phyloP scores from a whole-genome alignment of 2,888 invertebrate species.

The Agonopterix alstromeriana region DNA sequence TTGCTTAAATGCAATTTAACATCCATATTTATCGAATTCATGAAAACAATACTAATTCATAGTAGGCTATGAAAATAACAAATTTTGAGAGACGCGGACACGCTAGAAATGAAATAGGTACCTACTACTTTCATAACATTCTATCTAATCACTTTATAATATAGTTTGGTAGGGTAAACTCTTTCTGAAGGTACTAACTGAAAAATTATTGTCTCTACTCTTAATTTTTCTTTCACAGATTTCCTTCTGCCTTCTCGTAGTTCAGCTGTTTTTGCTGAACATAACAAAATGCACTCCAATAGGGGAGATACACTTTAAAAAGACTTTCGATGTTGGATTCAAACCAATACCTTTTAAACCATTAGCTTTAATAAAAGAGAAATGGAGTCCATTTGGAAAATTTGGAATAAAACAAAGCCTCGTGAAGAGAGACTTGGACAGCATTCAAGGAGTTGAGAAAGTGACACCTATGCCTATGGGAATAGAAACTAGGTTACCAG shows the following conservation, averaged over 20 bases:
- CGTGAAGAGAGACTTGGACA: conserved; percentile 22
- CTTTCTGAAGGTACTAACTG: too few relatives aligned
- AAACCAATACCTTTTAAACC: conserved; percentile 33
- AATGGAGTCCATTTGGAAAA: conserved; percentile 40
- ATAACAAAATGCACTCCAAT: conserved; percentile 21
- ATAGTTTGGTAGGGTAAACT: too few relatives aligned
- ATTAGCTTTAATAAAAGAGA: conserved; percentile 36
- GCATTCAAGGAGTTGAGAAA: conserved; percentile 1
- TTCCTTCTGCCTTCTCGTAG: conserved; percentile 14
- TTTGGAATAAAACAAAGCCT: conserved; percentile 30
- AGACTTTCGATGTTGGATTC: conserved; percentile 35
- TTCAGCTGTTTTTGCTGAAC: conserved; percentile 14
- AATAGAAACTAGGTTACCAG: conserved; percentile 1
- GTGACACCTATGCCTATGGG: background rate
- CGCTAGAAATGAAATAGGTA: too few relatives aligned
- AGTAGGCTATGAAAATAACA: too few relatives aligned
- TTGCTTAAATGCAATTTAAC: too few relatives aligned
- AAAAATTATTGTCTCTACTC: too few relatives aligned
- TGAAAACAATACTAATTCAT: too few relatives aligned
- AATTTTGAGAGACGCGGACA: too few relatives aligned
- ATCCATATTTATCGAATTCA: too few relatives aligned
- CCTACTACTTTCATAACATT: too few relatives aligned
- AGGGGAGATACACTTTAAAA: conserved; percentile 33
- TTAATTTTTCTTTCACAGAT: conserved; percentile 19
- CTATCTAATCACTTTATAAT: too few relatives aligned